Conservation (phyloP, 1,140 invertebrate species). For the Drosophila nigromelanica region DNA sequence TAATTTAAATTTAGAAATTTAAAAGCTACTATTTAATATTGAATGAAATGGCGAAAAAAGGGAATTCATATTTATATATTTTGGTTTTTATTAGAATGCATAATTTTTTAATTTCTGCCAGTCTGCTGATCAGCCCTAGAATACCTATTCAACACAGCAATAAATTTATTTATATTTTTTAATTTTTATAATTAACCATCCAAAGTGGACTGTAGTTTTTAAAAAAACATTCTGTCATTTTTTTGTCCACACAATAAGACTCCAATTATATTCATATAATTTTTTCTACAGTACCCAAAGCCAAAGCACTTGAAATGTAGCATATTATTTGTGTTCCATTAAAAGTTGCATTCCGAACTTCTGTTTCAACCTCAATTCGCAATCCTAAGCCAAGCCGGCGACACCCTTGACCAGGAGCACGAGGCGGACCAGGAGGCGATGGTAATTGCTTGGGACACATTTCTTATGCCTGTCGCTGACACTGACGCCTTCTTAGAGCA, state of each 20-base stretch:
- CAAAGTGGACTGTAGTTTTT: too few relatives aligned
- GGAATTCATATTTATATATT: too few relatives aligned
- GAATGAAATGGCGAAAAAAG: too few relatives aligned
- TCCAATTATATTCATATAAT: neutral
- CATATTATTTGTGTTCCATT: constrained; percentile 9
- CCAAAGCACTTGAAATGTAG: constrained; percentile 17
- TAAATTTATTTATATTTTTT: too few relatives aligned
- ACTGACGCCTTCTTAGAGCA: constrained; percentile 66
- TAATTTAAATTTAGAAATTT: neutral
- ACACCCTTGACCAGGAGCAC: constrained; percentile 29
- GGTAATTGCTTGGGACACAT: constrained; percentile 74
- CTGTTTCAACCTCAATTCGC: constrained; percentile 1
- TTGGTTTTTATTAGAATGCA: too few relatives aligned
- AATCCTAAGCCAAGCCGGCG: constrained; percentile 16
- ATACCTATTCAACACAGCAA: too few relatives aligned
- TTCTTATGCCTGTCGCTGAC: constrained; percentile 74
- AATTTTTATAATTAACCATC: too few relatives aligned
- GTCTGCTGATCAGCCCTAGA: too few relatives aligned
- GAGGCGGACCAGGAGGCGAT: constrained; percentile 24
- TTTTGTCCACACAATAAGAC: too few relatives aligned
- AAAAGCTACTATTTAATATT: too few relatives aligned
- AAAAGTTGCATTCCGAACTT: constrained; percentile 19
- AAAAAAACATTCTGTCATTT: too few relatives aligned
- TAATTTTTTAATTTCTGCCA: too few relatives aligned
- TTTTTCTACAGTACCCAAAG: neutral